phyloP scores from a whole-genome alignment of 2,888 invertebrate species.

The Campoletis raptor region DNA sequence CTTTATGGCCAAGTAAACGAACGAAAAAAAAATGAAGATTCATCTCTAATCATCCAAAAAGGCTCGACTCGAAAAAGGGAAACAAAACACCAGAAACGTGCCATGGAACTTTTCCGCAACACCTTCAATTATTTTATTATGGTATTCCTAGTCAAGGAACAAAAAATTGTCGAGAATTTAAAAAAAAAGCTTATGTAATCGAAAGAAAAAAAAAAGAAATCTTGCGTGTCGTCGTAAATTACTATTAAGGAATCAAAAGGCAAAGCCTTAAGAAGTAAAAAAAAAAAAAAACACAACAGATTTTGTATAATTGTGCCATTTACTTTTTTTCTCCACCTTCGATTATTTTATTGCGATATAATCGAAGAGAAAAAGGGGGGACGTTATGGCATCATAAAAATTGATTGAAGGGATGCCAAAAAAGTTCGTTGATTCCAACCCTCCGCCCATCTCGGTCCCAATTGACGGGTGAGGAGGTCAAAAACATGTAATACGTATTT shows the following conservation, averaged over 20 bases:
- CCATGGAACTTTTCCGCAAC: background rate
- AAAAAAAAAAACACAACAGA: background rate
- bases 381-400: background rate
- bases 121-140: background rate
- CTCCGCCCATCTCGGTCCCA: background rate
- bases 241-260: background rate
- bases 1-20: conserved; percentile 26
- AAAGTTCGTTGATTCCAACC: conserved; percentile 18
- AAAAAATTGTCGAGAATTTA: background rate
- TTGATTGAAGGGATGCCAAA: background rate
- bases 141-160: background rate
- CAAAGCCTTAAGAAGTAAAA: background rate
- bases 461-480: background rate
- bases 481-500: background rate
- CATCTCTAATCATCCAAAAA: background rate
- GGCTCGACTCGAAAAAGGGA: background rate
- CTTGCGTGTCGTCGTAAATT: conserved; percentile 28
- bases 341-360: conserved; percentile 16
- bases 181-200: background rate
- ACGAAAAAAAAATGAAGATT: background rate
- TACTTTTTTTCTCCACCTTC: background rate
- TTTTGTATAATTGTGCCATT: background rate
- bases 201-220: background rate
- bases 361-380: background rate
- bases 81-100: background rate